phyloP scores from a whole-genome alignment of 2,113 vertebrate genomes.

The Benitochromis conjunctus region DNA sequence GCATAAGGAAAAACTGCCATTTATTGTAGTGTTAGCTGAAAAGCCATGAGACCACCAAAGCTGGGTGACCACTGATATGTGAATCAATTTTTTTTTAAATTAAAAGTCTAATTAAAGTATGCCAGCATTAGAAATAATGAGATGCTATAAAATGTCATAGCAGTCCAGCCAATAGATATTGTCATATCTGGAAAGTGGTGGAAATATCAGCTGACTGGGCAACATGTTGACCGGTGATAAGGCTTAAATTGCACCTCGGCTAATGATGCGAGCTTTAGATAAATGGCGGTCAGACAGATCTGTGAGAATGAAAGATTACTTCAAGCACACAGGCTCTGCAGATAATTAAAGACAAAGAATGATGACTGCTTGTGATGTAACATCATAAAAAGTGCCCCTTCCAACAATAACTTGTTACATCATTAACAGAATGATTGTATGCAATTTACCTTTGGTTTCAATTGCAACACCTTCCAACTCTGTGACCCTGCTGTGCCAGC shows the following conservation, averaged over 20 bases:
- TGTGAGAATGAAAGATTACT: background rate
- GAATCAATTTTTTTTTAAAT: background rate
- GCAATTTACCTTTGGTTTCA: background rate
- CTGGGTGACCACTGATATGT: background rate
- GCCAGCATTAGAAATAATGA: background rate
- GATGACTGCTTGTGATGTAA: background rate
- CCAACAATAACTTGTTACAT: background rate
- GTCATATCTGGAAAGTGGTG: background rate
- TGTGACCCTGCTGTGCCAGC: constrained; percentile 7
- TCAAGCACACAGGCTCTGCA: background rate
- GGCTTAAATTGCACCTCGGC: background rate
- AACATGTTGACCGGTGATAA: background rate
- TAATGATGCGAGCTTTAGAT: background rate
- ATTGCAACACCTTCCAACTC: background rate
- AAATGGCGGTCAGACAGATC: background rate
- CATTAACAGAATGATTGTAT: background rate
- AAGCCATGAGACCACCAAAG: background rate
- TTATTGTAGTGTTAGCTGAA: background rate
- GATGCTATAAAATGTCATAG: background rate
- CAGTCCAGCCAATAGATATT: background rate
- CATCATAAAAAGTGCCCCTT: background rate
- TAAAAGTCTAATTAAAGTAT: background rate
- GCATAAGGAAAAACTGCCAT: background rate
- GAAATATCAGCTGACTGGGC: background rate
- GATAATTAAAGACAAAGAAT: background rate